Base-by-base conservation (phyloP, 2,113 vertebrate species). In the Erpornis zantholeuca region DNA sequence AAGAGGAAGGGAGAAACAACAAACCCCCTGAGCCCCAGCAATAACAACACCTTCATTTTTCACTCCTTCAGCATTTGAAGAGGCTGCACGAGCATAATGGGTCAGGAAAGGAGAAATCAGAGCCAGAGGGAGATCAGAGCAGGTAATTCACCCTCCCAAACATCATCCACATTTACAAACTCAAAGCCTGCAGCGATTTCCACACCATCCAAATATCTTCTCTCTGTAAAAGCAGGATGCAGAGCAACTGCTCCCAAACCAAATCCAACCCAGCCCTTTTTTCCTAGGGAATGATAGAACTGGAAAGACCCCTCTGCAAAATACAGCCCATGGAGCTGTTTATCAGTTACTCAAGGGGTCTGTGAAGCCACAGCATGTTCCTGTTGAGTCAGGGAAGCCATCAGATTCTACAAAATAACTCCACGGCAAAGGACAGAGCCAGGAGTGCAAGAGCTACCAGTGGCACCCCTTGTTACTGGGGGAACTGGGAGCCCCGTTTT, bases 161-260 rank as follows among this genome's bases (percentile, higher is more conserved):
- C 68, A 69, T 20, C 63, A 16, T 6, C 18, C n/a, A 12, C 1
- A 1, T 38, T 45, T 47, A 56, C 13, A 47, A 59, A 54, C 54
- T 4, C 14, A 61, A 69, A 25, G 7, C 8, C 22, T 1, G 0
- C 53, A 38, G 72, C 0, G 0, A 54, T 22, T 52, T 29, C 35
- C 57, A 40, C 13, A 29, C 4, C 59, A 35, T 10, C 44, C 33
- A n/a, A 56, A 11, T 3, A 44, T 6, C 76, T 49, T 61, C 25
- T 52, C 21, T 73, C 20, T 3, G 1, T 25, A 72, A 12, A 38
- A 77, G 29, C 2, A 1, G 44, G 20, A 33, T 7, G 6, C 1
- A 0, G 31, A 54, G 24, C 0, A 0, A 44, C 35, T 60, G 54
- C 47, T 86, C 31, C 50, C 59, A 36, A 60, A 33, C 8, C 0